Evolutionary conservation across 2,113 vertebrate species (phyloP), one percentile per base, ranked within the genome.

Genomic region (Noctilio leporinus): DNA sequence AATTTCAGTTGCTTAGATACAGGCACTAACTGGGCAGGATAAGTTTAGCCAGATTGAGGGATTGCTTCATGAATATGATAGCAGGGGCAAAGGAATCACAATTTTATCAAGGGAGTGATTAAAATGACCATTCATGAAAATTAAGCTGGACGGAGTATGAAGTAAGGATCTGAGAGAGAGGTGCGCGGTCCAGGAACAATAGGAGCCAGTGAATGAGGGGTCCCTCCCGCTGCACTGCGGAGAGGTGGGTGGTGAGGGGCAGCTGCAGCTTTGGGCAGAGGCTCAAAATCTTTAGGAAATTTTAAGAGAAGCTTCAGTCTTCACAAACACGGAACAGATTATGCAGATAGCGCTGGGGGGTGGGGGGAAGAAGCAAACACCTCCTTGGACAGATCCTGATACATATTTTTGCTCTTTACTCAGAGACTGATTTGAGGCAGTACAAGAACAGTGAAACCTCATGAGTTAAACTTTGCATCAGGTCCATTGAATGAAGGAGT

Each of bases 1-100:
- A 80, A 90, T 86, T 95, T 72, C 33, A 45, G 64, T 93, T 81
- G 70, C 64, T 92, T 85, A 84, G 53, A 77, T 84, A 93, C n/a
- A 72, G 51, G n/a, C 51, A 94, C n/a, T 95, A 85, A 62, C 76
- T 64, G 90, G 59, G 33, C 70, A 57, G 73, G 16, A 55, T 62
- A 78, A 64, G 22, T 84, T 93, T 65, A 86, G 65, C 38, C 83
- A 93, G 51, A 86, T 59, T 92, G 67, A 91, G 14, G 22, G 22
- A 82, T 95, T 95, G 33, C 43, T 40, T 53, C 45, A 17, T 73
- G 49, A 43, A n/a, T 86, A 80, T 35, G 22, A 89, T 67, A 89
- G 16, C 53, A 86, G 69, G 55, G 47, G 5, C 17, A 77, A 53
- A 4, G 15, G 19, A 86, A 85, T 73, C 65, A 75, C 82, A 35